Base-by-base conservation (phyloP, 2,888 invertebrate genomes). In the Drosophila cracens region DNA sequence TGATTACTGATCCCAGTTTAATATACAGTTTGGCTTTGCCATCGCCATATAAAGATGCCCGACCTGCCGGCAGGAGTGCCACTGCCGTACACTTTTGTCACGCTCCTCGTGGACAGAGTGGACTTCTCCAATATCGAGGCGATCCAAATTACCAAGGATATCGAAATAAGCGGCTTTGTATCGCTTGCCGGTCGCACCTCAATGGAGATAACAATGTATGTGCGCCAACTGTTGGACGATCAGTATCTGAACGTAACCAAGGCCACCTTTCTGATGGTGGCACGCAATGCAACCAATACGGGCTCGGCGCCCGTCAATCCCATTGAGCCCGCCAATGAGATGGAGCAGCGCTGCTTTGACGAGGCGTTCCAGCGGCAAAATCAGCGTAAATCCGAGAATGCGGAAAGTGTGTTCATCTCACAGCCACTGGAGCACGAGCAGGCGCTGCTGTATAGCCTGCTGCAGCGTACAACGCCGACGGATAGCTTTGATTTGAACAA, bases 21-120 rank as follows among this genome's bases (percentile, higher is more conserved):
- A 16, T 96, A 96, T 94, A 95, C 96, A 95, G 96, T 96, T 27
- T 95, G 95, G 94, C 94, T 96, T n/a, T 95, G 95, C 46, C 95
- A 95, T 91, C 95, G 95, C 66, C 96, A 96, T 91, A 94, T 96
- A 57, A 92, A 94, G 60, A 92, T 94, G 62, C 95, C 95, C 59
- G 94, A 94, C 16, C 92, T 94, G 16, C 94, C 94, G 29, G 91
- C 94, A 51, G 93, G 92, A 29, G 93, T 94, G 10, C 90, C 93
- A 10, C 92, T 94, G 49, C 96, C 95, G 0, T 95, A 95, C 79
- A 95, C 95, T 2, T 95, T 96, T 82, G 97, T 97, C 6, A 97
- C 97, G 0, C 95, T 95, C 51, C 92, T 96, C 11, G 96, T 97
- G 2, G 96, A 97, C 90, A 94, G 95, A 87, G 95, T 97, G 61